Conservation (phyloP, 1,140 invertebrate genomes). For the Lordiphosa clarofinis region DNA sequence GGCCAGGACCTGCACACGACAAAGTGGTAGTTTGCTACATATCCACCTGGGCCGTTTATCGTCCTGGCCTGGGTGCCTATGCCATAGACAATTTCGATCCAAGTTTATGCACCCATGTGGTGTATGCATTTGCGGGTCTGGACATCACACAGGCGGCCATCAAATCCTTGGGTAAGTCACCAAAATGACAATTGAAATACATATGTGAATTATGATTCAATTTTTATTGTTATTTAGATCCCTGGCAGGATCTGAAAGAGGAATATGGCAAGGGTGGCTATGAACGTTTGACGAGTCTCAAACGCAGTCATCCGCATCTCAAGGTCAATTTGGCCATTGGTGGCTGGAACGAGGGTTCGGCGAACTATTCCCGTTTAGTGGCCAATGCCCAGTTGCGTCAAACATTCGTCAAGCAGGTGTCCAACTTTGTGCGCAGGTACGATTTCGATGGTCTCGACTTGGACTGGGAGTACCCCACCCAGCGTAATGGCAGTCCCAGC, state of each 20-base stretch:
- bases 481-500: conserved; percentile 85
- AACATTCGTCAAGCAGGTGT: conserved; percentile 81
- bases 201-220: conserved; percentile 27
- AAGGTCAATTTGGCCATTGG: conserved; percentile 90
- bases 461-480: conserved; percentile 89
- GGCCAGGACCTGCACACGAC: conserved; percentile 81
- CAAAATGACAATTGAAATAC: conserved; percentile 5
- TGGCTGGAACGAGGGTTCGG: conserved; percentile 93
- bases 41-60: conserved; percentile 88
- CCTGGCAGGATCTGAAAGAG: conserved; percentile 88
- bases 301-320: conserved; percentile 85
- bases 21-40: conserved; percentile 90
- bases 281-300: conserved; percentile 85
- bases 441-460: conserved; percentile 92
- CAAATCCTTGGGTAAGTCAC: conserved; percentile 82
- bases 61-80: conserved; percentile 84
- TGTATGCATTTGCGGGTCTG: conserved; percentile 93
- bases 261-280: conserved; percentile 87
- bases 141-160: conserved; percentile 85
- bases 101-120: conserved; percentile 90
- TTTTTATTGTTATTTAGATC: conserved; percentile 81
- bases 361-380: conserved; percentile 89
- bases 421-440: conserved; percentile 79
- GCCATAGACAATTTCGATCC: conserved; percentile 86
- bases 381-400: conserved; percentile 81